These are phyloP conservation scores for Xanthorhoe designata DNA, from an alignment of 2,888 invertebrate genomes.

Conservation along the genomic window DNA sequence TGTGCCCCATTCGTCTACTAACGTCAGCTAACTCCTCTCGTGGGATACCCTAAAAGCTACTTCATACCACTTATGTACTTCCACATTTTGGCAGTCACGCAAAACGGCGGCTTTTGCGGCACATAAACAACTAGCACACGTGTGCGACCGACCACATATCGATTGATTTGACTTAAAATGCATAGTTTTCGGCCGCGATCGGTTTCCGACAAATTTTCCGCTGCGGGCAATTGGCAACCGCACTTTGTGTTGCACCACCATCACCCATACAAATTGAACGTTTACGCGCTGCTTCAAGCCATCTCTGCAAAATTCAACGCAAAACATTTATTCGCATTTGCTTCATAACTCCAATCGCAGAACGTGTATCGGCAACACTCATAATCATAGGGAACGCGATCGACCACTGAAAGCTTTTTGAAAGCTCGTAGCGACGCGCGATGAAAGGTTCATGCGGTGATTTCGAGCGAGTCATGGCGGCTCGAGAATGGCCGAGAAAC, in stretches of 20 bases:
- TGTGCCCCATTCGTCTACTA: constrained; percentile 69
- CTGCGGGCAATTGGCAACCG: constrained; percentile 77
- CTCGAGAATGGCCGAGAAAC: constrained; percentile 47
- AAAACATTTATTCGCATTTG: constrained; percentile 52
- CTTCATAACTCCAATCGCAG: constrained; percentile 60
- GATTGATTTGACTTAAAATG: constrained; percentile 82
- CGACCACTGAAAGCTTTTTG: constrained; percentile 82
- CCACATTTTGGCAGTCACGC: constrained; percentile 78
- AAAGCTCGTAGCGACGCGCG: constrained; percentile 76
- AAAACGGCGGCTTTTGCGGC: constrained; percentile 80
- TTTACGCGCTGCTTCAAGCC: constrained; percentile 53
- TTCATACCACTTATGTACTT: constrained; percentile 65
- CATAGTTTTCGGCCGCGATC: constrained; percentile 77
- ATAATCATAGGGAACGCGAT: constrained; percentile 74
- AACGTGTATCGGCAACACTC: constrained; percentile 68
- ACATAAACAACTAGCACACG: constrained; percentile 81
- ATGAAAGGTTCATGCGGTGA: constrained; percentile 77
- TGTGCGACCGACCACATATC: constrained; percentile 75
- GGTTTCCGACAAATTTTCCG: constrained; percentile 77
- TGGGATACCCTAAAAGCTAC: constrained; percentile 77
- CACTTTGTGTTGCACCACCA: constrained; percentile 65
- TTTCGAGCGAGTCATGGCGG: constrained; percentile 68
- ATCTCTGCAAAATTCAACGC: constrained; percentile 47
- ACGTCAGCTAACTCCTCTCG: constrained; percentile 76
- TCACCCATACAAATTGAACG: constrained; percentile 64